Conservation (phyloP, 2,113 vertebrate species). For the Petromus typicus region DNA sequence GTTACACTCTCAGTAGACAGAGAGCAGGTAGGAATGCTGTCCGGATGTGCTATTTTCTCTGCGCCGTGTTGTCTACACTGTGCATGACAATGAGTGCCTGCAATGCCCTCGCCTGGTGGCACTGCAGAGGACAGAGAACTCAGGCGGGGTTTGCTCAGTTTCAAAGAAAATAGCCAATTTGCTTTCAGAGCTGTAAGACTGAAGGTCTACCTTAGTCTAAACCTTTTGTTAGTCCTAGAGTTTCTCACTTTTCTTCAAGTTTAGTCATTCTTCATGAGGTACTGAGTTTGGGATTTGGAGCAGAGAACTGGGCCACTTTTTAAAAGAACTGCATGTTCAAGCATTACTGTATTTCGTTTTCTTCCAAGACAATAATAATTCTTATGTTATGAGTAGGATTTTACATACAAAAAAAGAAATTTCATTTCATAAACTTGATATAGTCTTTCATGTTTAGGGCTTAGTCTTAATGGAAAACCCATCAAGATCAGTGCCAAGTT, state of each 20-base stretch:
- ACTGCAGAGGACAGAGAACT: neutral
- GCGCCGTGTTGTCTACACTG: neutral
- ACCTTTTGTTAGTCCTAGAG: neutral
- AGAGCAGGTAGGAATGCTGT: neutral
- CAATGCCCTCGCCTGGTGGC: neutral
- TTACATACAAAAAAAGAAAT: neutral
- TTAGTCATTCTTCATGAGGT: neutral
- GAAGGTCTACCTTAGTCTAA: neutral
- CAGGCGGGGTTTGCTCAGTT: neutral
- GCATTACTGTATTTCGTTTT: neutral
- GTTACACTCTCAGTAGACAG: neutral
- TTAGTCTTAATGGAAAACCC: constrained; percentile 31
- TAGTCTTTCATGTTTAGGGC: neutral
- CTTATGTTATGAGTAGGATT: neutral
- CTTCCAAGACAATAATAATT: constrained; percentile 10
- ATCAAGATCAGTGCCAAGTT: neutral
- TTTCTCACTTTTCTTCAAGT: neutral
- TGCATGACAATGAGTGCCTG: neutral
- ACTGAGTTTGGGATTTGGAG: neutral
- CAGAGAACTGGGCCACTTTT: neutral
- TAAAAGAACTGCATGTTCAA: neutral
- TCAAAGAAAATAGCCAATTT: neutral
- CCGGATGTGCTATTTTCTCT: neutral
- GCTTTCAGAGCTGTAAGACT: neutral
- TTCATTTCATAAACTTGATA: constrained; percentile 43